Evolutionary conservation across 2,113 vertebrate genomes (phyloP).

Genomic region (Neoarius graeffei): DNA sequence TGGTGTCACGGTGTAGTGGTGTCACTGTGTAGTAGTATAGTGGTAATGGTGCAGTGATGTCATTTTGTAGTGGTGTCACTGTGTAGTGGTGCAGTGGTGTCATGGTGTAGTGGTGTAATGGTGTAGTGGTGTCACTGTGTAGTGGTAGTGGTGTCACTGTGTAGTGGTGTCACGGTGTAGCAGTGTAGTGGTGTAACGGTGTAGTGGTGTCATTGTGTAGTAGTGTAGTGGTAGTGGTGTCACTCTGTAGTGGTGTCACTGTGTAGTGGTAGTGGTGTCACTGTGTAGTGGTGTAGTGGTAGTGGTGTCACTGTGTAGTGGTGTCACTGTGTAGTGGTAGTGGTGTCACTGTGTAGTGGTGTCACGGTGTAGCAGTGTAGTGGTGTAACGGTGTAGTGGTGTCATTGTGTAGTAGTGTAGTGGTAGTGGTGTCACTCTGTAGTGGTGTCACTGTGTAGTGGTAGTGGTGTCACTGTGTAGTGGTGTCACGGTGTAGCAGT

Average conservation of each 20-base stretch:
- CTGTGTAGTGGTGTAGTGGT: neutral
- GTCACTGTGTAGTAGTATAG: neutral
- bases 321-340: too few relatives aligned
- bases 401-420: too few relatives aligned
- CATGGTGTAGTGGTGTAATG: accelerated
- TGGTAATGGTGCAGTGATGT: neutral
- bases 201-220: neutral
- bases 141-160: neutral
- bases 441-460: neutral
- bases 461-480: neutral
- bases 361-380: too few relatives aligned
- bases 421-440: neutral
- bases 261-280: neutral
- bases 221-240: neutral
- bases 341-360: too few relatives aligned
- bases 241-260: neutral
- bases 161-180: neutral
- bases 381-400: too few relatives aligned
- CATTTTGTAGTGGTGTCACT: neutral
- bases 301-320: neutral
- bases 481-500: neutral
- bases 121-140: neutral
- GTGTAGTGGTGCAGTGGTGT: neutral
- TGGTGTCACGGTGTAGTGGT: neutral
- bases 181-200: neutral